These are phyloP conservation scores for Neogobius melanostomus DNA, from an alignment of 2,113 vertebrate species.

Conservation along the genomic window DNA sequence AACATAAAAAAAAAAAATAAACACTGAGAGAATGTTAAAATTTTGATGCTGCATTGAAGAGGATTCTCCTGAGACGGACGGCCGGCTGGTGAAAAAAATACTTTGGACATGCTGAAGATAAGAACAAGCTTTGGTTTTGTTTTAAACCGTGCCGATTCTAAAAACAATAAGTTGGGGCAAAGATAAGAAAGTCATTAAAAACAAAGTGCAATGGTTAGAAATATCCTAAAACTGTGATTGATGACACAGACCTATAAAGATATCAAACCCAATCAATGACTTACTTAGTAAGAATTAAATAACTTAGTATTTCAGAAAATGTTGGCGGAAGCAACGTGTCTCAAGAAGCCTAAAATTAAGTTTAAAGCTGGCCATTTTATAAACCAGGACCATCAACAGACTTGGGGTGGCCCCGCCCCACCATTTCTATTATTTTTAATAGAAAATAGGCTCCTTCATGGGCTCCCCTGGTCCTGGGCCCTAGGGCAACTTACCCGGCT, in stretches of 20 bases:
- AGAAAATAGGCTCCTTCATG: too few relatives aligned
- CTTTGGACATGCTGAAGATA: slow-evolving; percentile 58
- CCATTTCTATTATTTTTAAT: too few relatives aligned
- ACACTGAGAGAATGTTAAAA: slow-evolving; percentile 3
- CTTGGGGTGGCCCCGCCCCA: too few relatives aligned
- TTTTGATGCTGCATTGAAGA: slow-evolving; percentile 21
- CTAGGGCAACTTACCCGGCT: too few relatives aligned
- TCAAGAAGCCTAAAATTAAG: too few relatives aligned
- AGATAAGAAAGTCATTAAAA: background rate
- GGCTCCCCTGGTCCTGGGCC: too few relatives aligned
- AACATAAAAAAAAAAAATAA: slow-evolving; percentile 28
- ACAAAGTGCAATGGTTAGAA: background rate
- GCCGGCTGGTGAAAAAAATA: slow-evolving; percentile 51
- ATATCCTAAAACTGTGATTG: background rate
- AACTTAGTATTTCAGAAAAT: too few relatives aligned
- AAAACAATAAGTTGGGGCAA: background rate
- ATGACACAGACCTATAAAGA: background rate
- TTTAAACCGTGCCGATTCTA: background rate
- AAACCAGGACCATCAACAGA: too few relatives aligned
- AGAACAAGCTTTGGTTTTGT: slow-evolving; percentile 69
- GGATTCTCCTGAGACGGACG: slow-evolving; percentile 24
- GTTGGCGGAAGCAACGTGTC: too few relatives aligned
- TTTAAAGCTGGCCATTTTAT: too few relatives aligned
- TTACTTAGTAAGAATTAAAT: too few relatives aligned
- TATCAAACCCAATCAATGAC: too few relatives aligned